These are phyloP conservation scores for Pimpla rufipes DNA, from an alignment of 2,888 invertebrate genomes.

Conservation along the genomic window DNA sequence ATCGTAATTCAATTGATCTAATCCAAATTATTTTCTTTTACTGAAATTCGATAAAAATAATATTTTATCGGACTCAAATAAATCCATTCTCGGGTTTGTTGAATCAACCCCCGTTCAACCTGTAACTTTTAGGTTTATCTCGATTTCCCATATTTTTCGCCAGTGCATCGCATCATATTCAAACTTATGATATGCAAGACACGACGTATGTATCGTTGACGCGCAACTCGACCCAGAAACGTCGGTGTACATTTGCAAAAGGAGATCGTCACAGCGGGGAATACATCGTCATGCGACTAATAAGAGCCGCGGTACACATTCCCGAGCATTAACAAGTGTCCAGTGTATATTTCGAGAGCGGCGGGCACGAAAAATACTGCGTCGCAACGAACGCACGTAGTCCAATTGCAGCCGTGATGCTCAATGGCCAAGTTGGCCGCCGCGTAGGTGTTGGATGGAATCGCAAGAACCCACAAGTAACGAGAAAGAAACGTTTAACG, in stretches of 20 bases:
- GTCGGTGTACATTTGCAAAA: background rate
- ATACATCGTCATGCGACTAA: conserved; percentile 10
- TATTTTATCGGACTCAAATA: no score
- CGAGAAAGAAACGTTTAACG: conserved; percentile 29
- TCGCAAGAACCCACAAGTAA: conserved; percentile 31
- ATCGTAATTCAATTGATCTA: no score
- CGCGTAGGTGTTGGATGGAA: conserved; percentile 46
- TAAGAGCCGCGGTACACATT: background rate
- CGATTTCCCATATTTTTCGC: no score
- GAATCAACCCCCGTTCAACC: no score
- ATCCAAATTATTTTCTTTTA: no score
- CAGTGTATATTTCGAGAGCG: conserved; percentile 17
- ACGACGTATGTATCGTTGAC: conserved; percentile 11
- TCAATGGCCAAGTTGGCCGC: conserved; percentile 26
- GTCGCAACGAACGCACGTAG: conserved; percentile 5
- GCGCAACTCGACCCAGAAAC: conserved; percentile 31
- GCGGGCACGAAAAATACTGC: conserved; percentile 38
- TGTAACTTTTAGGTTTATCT: no score
- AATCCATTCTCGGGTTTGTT: no score
- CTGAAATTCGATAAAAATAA: no score
- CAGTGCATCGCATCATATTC: background rate
- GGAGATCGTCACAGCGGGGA: conserved; percentile 10
- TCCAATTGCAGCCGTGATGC: conserved; percentile 17
- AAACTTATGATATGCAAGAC: conserved; percentile 23
- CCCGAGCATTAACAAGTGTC: background rate